phyloP scores from a whole-genome alignment of 1,140 invertebrate genomes.

The Oedothorax gibbosus region DNA sequence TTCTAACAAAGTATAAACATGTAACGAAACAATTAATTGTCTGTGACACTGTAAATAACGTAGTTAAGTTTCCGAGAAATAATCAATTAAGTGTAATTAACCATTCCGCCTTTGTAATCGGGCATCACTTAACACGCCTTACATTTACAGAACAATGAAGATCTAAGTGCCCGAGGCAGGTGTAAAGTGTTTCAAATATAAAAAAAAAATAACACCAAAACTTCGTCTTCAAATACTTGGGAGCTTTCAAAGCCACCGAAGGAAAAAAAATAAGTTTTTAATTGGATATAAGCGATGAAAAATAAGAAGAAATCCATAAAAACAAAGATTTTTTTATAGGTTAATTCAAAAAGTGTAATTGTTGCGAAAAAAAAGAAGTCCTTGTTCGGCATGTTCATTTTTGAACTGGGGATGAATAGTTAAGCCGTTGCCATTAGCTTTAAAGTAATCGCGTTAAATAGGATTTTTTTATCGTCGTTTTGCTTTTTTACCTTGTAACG shows the following conservation, averaged over 20 bases:
- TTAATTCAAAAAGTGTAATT: slow-evolving; percentile 38
- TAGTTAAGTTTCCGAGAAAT: background rate
- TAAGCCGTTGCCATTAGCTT: slow-evolving; percentile 22
- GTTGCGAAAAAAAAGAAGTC: slow-evolving; percentile 3
- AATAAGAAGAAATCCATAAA: slow-evolving; percentile 1
- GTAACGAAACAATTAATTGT: no score
- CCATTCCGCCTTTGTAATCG: slow-evolving; percentile 29
- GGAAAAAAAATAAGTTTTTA: slow-evolving; percentile 32
- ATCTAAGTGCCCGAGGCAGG: slow-evolving; percentile 1
- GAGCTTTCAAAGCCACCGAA: background rate
- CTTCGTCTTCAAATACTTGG: slow-evolving; percentile 3
- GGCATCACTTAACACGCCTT: slow-evolving; percentile 10
- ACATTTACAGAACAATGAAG: slow-evolving; percentile 1
- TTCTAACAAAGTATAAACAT: no score
- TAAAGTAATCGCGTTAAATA: background rate
- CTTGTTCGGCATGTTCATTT: background rate
- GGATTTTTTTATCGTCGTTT: background rate
- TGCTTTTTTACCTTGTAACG: background rate
- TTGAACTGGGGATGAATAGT: slow-evolving; percentile 16
- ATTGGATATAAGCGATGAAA: slow-evolving; percentile 29
- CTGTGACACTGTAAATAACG: no score
- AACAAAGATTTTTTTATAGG: slow-evolving; percentile 9
- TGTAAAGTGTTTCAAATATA: slow-evolving; percentile 27
- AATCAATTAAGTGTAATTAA: slow-evolving; percentile 33
- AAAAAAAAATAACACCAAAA: no score